These are phyloP conservation scores for Yoshiicerus persimilis DNA, from an alignment of 1,140 invertebrate species.

Conservation along the genomic window DNA sequence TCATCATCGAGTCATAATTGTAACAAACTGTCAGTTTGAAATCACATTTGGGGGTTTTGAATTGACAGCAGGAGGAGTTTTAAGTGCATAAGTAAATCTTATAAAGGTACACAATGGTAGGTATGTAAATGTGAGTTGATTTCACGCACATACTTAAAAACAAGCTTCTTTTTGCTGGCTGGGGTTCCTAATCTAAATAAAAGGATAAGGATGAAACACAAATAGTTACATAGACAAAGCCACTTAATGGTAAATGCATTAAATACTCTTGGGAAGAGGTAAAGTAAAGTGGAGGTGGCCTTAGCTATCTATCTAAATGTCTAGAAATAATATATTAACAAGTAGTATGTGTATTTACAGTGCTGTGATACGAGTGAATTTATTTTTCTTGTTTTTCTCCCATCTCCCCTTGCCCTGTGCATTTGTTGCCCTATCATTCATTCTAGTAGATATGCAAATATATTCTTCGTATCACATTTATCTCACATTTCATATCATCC, in stretches of 20 bases:
- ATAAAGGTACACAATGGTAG: neutral
- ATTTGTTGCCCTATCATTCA: neutral
- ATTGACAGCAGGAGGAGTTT: neutral
- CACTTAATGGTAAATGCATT: conserved; percentile 14
- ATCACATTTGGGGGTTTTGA: neutral
- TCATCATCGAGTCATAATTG: neutral
- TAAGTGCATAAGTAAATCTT: conserved; percentile 4
- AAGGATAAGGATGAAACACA: neutral
- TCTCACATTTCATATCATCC: neutral
- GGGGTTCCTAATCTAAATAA: conserved; percentile 1
- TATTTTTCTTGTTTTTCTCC: neutral
- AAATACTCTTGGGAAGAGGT: conserved; percentile 10
- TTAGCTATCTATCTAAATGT: neutral
- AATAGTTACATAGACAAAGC: neutral
- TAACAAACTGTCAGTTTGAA: neutral
- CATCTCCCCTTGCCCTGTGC: neutral
- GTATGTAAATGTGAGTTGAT: neutral
- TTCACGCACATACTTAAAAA: neutral
- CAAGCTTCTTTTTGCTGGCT: neutral
- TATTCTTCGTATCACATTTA: neutral
- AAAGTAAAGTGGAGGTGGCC: neutral
- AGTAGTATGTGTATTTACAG: neutral
- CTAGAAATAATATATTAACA: neutral
- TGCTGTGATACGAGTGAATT: neutral
- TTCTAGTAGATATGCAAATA: neutral